Base-by-base conservation (phyloP, 2,797 vertebrate species). In the Danio kyathit region DNA sequence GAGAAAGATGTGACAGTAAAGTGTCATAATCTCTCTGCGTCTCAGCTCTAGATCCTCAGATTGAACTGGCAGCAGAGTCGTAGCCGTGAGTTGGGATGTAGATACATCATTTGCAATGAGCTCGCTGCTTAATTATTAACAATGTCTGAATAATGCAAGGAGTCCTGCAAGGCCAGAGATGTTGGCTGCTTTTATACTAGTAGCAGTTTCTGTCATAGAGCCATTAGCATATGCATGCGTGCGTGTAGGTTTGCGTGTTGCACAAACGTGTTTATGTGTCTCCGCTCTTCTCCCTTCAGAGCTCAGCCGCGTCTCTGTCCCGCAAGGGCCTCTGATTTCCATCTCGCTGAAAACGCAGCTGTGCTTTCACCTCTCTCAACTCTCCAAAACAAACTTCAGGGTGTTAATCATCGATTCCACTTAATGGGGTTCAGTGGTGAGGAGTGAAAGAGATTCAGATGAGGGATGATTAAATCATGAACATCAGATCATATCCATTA, bases 91-190 rank as follows among this genome's bases (percentile, higher is more conserved):
- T 76, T 75, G 10, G 52, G 80, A 61, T 84, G 65, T 80, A 82
- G 81, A 83, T 86, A 77, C 75, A 77, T 84, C 67, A 84, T 74
- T 77, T 71, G 51, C 75, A 82, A 70, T 71, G 85, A 84, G 78
- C 74, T 80, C 75, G 19, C 77, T 67, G 66, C 75, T 86, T 80
- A 84, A 83, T 86, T 81, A 87, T 87, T 87, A 84, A 84, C 75
- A 74, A 29, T 80, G 11, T 75, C 60, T 84, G 61, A 81, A 83
- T 84, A 87, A 86, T 86, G 81, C 49, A 84, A 16, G 19, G 38
- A 79, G 65, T 51, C 54, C 86, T 71, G 40, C 74, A 72, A 73
- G 64, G 46, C 76, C 17, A 72, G 38, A 78, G 66, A 73, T 60
- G 67, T 69, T 74, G 63, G 63, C 77, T 83, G 66, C 67, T 77